phyloP scores from a whole-genome alignment of 2,888 invertebrate genomes.

The Agriopis marginaria region DNA sequence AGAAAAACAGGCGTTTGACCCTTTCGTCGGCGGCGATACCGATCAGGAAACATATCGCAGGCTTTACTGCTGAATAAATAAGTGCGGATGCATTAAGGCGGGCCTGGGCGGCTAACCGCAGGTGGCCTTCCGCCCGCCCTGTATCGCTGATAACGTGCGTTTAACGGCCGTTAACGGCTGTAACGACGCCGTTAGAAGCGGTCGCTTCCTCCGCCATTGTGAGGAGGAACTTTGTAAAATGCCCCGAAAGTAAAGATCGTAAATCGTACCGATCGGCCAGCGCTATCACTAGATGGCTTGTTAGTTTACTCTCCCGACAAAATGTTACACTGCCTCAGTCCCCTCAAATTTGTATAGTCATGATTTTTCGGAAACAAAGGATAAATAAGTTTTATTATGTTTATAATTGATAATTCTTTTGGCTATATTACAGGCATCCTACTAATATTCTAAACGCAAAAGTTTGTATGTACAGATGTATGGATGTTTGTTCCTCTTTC shows the following conservation, averaged over 20 bases:
- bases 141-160: conserved; percentile 71
- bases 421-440: too few species aligned
- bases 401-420: neutral
- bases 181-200: conserved; percentile 82
- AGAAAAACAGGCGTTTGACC: conserved; percentile 47
- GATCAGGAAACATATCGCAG: conserved; percentile 79
- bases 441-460: too few species aligned
- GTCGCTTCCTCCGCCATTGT: conserved; percentile 79
- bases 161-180: conserved; percentile 76
- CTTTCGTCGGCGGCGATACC: conserved; percentile 54
- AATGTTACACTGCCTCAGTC: conserved; percentile 37
- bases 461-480: too few species aligned
- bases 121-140: conserved; percentile 79
- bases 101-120: conserved; percentile 73
- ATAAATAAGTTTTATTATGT: neutral
- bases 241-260: conserved; percentile 55
- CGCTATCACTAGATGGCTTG: conserved; percentile 51
- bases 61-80: conserved; percentile 75
- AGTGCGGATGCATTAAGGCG: conserved; percentile 84
- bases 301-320: conserved; percentile 44
- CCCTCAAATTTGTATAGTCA: conserved; percentile 10
- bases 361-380: conserved; percentile 15
- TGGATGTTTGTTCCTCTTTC: too few species aligned
- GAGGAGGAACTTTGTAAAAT: conserved; percentile 61
- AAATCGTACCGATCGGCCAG: conserved; percentile 62